These are phyloP conservation scores for Drosophila pseudotakahashii DNA, from an alignment of 2,888 invertebrate genomes.

Conservation along the genomic window DNA sequence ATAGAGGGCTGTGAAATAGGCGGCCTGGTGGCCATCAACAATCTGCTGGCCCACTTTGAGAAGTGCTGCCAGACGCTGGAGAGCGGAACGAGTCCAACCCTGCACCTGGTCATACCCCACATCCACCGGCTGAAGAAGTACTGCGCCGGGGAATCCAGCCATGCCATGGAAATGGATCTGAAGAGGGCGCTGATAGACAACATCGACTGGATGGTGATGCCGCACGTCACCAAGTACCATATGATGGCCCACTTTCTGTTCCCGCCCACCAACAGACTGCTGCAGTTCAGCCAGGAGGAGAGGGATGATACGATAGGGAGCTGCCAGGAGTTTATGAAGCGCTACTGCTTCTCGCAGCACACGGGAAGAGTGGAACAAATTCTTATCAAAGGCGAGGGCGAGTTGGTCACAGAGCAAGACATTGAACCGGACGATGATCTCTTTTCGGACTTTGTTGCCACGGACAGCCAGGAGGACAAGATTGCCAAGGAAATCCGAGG, in stretches of 20 bases:
- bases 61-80: slow-evolving; percentile 8
- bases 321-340: slow-evolving; percentile 12
- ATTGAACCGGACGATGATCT: slow-evolving; percentile 1
- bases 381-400: slow-evolving; percentile 9
- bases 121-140: slow-evolving; percentile 4
- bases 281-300: slow-evolving; percentile 9
- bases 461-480: slow-evolving; percentile 15
- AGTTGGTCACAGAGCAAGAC: not conserved
- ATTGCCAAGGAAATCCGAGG: slow-evolving; percentile 12
- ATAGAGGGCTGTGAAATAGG: not conserved
- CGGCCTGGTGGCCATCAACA: not conserved
- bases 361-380: slow-evolving; percentile 2
- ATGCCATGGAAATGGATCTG: slow-evolving; percentile 1
- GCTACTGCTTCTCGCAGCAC: not conserved
- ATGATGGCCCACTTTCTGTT: slow-evolving; percentile 19
- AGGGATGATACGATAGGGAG: slow-evolving; percentile 5
- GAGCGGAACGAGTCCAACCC: slow-evolving; percentile 1
- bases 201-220: slow-evolving; percentile 14
- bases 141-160: slow-evolving; percentile 5
- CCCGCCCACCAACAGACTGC: slow-evolving; percentile 11
- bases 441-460: slow-evolving; percentile 13
- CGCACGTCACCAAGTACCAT: slow-evolving; percentile 12
- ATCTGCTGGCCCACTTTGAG: slow-evolving; percentile 1
- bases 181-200: slow-evolving; percentile 4
- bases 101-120: slow-evolving; percentile 14